Evolutionary conservation across 2,888 invertebrate species (phyloP).

Genomic region (Antheraea assamensis): DNA sequence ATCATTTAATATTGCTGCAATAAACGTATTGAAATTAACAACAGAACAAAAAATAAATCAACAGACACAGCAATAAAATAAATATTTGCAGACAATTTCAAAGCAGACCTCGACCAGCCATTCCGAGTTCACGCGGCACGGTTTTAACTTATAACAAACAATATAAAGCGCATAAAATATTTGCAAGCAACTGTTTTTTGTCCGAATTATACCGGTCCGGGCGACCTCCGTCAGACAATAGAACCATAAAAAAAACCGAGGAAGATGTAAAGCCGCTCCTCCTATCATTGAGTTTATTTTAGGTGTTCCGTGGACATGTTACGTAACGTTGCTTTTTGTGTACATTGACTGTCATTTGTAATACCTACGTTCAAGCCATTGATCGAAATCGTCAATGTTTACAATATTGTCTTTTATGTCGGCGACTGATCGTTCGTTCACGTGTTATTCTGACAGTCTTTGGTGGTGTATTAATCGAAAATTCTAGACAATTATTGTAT

Average conservation of each 20-base stretch:
- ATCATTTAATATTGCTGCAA: too few relatives aligned
- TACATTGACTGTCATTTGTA: neutral
- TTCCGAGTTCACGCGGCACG: conserved; percentile 1
- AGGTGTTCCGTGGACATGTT: conserved; percentile 21
- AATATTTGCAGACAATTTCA: neutral
- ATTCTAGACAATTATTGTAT: neutral
- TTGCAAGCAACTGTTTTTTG: conserved; percentile 10
- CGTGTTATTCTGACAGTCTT: neutral
- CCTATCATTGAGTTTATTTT: conserved; percentile 27
- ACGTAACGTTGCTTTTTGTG: neutral
- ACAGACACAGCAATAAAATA: neutral
- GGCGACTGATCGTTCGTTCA: neutral
- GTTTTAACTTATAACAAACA: neutral
- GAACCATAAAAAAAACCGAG: conserved; percentile 36
- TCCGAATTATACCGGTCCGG: neutral
- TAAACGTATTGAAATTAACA: too few relatives aligned
- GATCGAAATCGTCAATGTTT: neutral
- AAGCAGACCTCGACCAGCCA: neutral
- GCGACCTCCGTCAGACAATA: conserved; percentile 34
- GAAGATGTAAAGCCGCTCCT: conserved; percentile 35
- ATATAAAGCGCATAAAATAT: conserved; percentile 8
- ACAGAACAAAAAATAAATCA: neutral
- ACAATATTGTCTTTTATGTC: neutral
- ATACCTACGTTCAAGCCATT: neutral
- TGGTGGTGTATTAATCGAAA: neutral